Conservation (phyloP, 2,113 vertebrate species). For the Phalacrocorax aristotelis region DNA sequence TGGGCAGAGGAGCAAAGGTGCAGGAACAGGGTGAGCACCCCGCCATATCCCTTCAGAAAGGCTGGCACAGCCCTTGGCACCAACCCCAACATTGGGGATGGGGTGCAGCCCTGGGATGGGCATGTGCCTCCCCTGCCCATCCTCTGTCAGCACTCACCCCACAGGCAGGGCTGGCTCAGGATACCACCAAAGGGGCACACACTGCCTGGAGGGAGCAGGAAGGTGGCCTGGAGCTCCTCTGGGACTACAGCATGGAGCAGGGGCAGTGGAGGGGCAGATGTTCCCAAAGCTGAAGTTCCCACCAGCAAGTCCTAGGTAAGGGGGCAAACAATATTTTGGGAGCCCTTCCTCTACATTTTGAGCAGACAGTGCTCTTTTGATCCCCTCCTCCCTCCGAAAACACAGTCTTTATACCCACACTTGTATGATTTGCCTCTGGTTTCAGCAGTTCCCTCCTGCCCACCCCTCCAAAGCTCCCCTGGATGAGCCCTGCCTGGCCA, state of each 20-base stretch:
- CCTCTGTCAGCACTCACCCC: not conserved
- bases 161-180: not conserved
- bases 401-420: not conserved
- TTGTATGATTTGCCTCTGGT: not conserved
- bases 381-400: not conserved
- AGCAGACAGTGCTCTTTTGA: not conserved
- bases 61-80: not conserved
- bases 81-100: fast-evolving
- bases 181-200: not conserved
- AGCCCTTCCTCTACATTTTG: not conserved
- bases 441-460: not conserved
- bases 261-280: not conserved
- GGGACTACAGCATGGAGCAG: not conserved
- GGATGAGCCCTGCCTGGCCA: not conserved
- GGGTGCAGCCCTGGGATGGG: not conserved
- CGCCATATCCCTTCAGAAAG: fast-evolving
- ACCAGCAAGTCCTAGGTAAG: not conserved
- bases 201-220: not conserved
- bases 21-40: fast-evolving
- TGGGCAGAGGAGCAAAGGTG: not conserved
- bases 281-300: not conserved
- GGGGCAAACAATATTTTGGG: not conserved
- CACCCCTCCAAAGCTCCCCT: fast-evolving
- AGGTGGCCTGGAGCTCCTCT: not conserved
- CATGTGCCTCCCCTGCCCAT: fast-evolving